phyloP scores from a whole-genome alignment of 2,797 vertebrate genomes.

The Spea hammondii region DNA sequence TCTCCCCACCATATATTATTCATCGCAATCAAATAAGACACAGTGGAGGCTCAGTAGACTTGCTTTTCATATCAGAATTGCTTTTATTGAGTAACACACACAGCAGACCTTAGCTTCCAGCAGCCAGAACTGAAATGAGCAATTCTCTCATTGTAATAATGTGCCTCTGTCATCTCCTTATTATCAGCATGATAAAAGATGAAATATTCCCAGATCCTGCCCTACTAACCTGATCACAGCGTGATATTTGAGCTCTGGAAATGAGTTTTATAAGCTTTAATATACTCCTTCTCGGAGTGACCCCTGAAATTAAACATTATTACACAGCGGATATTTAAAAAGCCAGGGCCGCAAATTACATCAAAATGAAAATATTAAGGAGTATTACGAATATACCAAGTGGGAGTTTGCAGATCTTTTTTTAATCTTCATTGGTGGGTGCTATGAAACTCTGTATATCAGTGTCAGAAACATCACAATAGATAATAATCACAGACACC shows the following conservation, averaged over 20 bases:
- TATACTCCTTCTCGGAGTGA: conserved; percentile 99
- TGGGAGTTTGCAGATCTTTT: conserved; percentile 76
- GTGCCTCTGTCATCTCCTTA: conserved; percentile 99
- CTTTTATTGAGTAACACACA: conserved; percentile 92
- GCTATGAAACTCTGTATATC: conserved; percentile 69
- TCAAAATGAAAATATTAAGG: conserved; percentile 99
- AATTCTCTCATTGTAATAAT: conserved; percentile 99
- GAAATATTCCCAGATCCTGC: conserved; percentile 99
- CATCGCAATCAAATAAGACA: conserved; percentile 97
- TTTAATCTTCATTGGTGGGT: conserved; percentile 54
- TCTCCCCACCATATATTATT: conserved; percentile 90
- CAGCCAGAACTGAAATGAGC: conserved; percentile 91
- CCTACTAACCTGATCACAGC: conserved; percentile 99
- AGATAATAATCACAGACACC: conserved; percentile 90
- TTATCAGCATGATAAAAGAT: conserved; percentile 99
- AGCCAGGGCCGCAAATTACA: conserved; percentile 98
- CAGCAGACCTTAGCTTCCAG: conserved; percentile 81
- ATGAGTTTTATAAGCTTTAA: conserved; percentile 99
- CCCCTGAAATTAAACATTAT: conserved; percentile 99
- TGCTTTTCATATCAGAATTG: conserved; percentile 90
- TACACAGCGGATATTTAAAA: conserved; percentile 99
- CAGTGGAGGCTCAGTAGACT: conserved; percentile 91
- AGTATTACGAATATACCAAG: conserved; percentile 97
- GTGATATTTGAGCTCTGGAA: conserved; percentile 99
- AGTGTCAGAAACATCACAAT: conserved; percentile 80